Conservation (phyloP, 1,140 invertebrate genomes). For the Ladona fulva region DNA sequence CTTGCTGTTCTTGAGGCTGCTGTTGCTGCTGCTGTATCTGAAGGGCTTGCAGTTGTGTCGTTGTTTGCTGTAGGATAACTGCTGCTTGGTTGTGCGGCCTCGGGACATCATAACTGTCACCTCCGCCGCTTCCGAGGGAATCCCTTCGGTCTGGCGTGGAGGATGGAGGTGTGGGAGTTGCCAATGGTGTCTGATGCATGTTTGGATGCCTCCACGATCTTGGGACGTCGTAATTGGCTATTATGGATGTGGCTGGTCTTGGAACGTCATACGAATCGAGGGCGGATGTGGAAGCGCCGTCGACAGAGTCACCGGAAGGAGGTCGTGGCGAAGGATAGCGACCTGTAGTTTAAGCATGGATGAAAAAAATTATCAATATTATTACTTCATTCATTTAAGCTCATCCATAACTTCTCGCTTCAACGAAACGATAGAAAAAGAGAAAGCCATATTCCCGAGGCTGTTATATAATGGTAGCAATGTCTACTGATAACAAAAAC, state of each 20-base stretch:
- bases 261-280: conserved; percentile 48
- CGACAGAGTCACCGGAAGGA: not conserved
- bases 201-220: conserved; percentile 17
- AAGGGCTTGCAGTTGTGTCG: conserved; percentile 21
- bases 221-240: conserved; percentile 20
- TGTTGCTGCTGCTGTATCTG: conserved; percentile 26
- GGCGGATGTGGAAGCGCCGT: not conserved
- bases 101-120: conserved; percentile 32
- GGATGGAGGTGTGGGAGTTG: conserved; percentile 21
- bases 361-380: no score
- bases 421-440: no score
- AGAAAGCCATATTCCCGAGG: no score
- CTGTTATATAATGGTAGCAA: no score
- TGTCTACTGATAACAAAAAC: no score
- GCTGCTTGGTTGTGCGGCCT: conserved; percentile 23
- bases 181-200: not conserved
- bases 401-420: no score
- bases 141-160: conserved; percentile 25
- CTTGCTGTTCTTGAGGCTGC: conserved; percentile 34
- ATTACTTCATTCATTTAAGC: no score
- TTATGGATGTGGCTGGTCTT: conserved; percentile 29
- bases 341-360: not conserved
- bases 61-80: conserved; percentile 33
- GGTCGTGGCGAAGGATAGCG: not conserved
- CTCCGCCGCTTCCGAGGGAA: conserved; percentile 13